Evolutionary conservation across 2,888 invertebrate species (phyloP).

Genomic region (Odontothrips loti): DNA sequence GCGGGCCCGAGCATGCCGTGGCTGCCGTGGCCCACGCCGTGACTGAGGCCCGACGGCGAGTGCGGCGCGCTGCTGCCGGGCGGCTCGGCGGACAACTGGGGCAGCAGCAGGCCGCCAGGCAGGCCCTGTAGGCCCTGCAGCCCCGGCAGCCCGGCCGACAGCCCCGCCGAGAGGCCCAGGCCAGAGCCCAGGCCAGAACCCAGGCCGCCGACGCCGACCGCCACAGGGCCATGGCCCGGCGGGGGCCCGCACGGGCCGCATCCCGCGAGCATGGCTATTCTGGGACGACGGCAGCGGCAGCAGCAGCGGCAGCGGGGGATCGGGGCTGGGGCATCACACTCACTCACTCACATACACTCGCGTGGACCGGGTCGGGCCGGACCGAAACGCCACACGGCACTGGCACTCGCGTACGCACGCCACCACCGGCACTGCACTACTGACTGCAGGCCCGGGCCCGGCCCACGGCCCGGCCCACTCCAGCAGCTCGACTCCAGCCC

Average conservation of each 20-base stretch:
- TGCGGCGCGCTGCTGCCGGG: neutral
- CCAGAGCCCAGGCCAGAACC: neutral
- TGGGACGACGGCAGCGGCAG: neutral
- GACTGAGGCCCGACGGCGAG: neutral
- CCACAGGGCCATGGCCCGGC: neutral
- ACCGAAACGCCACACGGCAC: neutral
- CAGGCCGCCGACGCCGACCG: neutral
- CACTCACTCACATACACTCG: neutral
- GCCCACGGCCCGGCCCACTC: neutral
- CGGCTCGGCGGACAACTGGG: conserved; percentile 7
- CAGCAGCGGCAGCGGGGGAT: neutral
- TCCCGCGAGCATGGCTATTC: conserved; percentile 24
- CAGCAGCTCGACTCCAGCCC: neutral
- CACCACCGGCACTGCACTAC: too few species aligned
- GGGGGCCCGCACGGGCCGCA: conserved; percentile 14
- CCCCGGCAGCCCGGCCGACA: neutral
- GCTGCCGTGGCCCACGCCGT: too few species aligned
- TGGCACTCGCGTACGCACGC: neutral
- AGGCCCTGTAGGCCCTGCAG: conserved; percentile 13
- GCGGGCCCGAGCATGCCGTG: conserved; percentile 4
- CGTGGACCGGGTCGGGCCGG: conserved; percentile 4
- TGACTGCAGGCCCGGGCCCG: neutral
- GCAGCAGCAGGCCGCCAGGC: conserved; percentile 13
- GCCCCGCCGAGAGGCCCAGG: too few species aligned
- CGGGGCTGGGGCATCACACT: neutral